These are phyloP conservation scores for Vombatus ursinus DNA, from an alignment of 2,113 vertebrate species.

Conservation along the genomic window DNA sequence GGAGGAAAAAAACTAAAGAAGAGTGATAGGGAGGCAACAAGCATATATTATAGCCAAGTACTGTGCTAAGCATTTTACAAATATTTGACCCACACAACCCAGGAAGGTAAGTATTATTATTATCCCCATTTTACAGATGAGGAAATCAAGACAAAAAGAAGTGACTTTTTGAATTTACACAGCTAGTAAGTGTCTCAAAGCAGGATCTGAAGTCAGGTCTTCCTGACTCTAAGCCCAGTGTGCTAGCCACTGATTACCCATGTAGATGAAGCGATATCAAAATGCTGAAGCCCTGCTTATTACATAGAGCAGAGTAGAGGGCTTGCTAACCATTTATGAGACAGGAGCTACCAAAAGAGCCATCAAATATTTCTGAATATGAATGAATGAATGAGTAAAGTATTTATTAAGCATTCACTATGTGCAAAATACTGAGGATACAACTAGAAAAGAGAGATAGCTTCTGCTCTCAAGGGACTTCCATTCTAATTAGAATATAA, in stretches of 20 bases:
- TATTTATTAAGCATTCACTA: background rate
- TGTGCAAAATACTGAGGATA: background rate
- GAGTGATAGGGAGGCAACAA: too few species aligned
- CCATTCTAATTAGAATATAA: background rate
- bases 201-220: too few species aligned
- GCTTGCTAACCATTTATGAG: background rate
- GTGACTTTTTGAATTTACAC: too few species aligned
- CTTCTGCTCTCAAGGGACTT: background rate
- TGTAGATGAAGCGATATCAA: background rate
- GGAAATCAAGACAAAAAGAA: too few species aligned
- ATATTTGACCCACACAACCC: too few species aligned
- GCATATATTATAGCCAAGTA: too few species aligned
- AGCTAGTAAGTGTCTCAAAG: too few species aligned
- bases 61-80: too few species aligned
- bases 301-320: background rate
- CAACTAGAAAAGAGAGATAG: background rate
- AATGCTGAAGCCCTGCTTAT: background rate
- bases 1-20: background rate
- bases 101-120: too few species aligned
- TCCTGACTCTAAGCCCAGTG: too few species aligned
- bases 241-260: too few species aligned
- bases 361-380: background rate
- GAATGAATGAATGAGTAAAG: background rate
- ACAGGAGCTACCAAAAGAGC: background rate
- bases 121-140: too few species aligned